phyloP scores from a whole-genome alignment of 1,140 invertebrate genomes.

The Plodia interpunctella region DNA sequence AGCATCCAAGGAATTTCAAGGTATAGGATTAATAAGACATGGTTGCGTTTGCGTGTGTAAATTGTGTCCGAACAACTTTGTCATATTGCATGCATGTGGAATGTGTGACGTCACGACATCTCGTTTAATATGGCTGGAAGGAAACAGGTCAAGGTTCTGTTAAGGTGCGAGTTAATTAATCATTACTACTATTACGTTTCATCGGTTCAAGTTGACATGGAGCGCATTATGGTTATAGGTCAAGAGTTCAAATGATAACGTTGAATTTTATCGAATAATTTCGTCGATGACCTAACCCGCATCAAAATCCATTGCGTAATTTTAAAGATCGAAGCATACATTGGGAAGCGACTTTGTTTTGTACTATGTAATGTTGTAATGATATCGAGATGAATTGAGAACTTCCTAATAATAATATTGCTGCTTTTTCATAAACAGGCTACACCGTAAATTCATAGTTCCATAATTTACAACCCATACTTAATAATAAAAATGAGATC shows the following conservation, averaged over 20 bases:
- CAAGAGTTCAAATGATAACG: background rate
- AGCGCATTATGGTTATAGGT: background rate
- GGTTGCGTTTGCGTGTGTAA: background rate
- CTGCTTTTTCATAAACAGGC: no score
- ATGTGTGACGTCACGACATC: background rate
- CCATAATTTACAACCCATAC: no score
- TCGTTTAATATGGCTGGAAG: background rate
- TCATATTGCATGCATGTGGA: constrained; percentile 2
- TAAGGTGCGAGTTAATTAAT: background rate
- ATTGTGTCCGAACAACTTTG: background rate
- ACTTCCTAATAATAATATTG: no score
- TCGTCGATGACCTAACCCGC: background rate
- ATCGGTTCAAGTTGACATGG: background rate
- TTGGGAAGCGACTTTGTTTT: no score
- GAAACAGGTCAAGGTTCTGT: background rate
- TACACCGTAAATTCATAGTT: no score
- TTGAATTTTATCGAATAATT: background rate
- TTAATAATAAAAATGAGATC: no score
- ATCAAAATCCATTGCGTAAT: no score
- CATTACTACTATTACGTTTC: background rate
- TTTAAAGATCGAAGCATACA: no score
- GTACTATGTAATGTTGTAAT: no score
- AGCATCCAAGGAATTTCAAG: constrained; percentile 7
- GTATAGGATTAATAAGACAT: background rate
- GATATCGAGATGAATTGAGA: no score